A percentile compares a stretch with the other conserved stretches of the same genome.
phyloP scores from a whole-genome alignment of 64 coral and sea anemone genomes.

The Dendronephthya gigantea region DNA sequence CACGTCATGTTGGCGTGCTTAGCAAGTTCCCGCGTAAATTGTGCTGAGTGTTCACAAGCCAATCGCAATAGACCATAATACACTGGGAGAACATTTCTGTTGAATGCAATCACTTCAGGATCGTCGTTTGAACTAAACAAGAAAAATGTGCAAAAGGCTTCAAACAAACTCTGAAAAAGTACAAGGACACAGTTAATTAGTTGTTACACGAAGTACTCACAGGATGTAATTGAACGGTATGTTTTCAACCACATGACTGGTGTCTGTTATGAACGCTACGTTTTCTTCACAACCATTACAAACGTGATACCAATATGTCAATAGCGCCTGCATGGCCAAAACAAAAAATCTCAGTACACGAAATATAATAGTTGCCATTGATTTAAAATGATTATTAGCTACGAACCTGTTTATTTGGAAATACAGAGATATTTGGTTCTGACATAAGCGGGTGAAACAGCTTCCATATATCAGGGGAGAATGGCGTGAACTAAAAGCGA shows the following conservation, averaged over 20 bases:
- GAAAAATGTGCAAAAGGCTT: neutral
- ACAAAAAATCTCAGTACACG: neutral
- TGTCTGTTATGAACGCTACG: constrained; percentile 79
- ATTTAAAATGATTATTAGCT: no score
- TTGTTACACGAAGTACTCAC: constrained; percentile 47
- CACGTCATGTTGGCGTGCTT: constrained; percentile 88
- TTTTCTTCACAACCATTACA: constrained; percentile 74
- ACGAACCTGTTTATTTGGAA: constrained; percentile 86
- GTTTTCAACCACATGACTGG: constrained; percentile 53
- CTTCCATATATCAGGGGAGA: constrained; percentile 58
- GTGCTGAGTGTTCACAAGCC: constrained; percentile 76
- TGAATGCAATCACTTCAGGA: constrained; percentile 85
- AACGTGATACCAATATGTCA: constrained; percentile 92
- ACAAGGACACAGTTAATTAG: no score
- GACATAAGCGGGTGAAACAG: constrained; percentile 95
- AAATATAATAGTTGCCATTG: neutral
- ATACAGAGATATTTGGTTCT: constrained; percentile 82
- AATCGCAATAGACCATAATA: constrained; percentile 91
- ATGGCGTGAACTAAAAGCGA: constrained; percentile 50
- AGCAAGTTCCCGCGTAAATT: constrained; percentile 74
- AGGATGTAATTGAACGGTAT: constrained; percentile 97
- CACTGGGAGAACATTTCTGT: constrained; percentile 82
- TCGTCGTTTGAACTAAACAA: constrained; percentile 79
- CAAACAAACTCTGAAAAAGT: no score
- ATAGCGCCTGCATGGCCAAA: constrained; percentile 44